Base-by-base conservation (phyloP, 2,113 vertebrate genomes). In the Sander lucioperca region DNA sequence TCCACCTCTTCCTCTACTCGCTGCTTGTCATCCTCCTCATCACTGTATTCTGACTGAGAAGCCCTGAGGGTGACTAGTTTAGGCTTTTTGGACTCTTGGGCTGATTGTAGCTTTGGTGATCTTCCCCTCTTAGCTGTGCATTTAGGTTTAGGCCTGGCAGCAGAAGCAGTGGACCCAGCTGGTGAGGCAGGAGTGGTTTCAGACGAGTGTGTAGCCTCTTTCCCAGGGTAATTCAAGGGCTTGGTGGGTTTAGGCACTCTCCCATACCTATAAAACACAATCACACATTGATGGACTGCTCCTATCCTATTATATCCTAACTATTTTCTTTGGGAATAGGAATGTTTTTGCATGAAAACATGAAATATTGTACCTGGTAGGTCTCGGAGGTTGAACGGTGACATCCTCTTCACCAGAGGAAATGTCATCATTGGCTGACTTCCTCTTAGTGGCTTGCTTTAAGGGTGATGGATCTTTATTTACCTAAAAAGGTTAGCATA, bases 51-150 rank as follows among this genome's bases (percentile, higher is more conserved):
- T n/a, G 95, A 91, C 57, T 91, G 94, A 54, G 95, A 96, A 65
- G 97, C 96, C 51, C 95, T 86, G 39, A 99, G 95, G 0, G 96
- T 99, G 76, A 99, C 93, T 39, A 99, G 93, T 50, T 93, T 93
- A 77, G 92, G 73, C 84, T 95, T 96, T 71, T 96, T 93, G 62
- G 87, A 88, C 89, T 89, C 91, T 14, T 54, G 84, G 39, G 57
- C 1, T 0, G 89, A 88, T 10, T 92, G 64, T 47, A 83, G 86
- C 85, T 95, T 92, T 58, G 93, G 86, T 88, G 79, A 5, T 48
- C 94, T 96, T 68, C 57, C 61, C 84, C 93, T 97, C 74, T 88
- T 91, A 36, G 67, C 43, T 25, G 89, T 67, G 11, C 39, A 71
- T 58, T 80, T 80, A 83, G 75, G 50, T 59, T 82, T 78, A 9